phyloP scores from a whole-genome alignment of 2,113 vertebrate species.

The Microtus richardsoni region DNA sequence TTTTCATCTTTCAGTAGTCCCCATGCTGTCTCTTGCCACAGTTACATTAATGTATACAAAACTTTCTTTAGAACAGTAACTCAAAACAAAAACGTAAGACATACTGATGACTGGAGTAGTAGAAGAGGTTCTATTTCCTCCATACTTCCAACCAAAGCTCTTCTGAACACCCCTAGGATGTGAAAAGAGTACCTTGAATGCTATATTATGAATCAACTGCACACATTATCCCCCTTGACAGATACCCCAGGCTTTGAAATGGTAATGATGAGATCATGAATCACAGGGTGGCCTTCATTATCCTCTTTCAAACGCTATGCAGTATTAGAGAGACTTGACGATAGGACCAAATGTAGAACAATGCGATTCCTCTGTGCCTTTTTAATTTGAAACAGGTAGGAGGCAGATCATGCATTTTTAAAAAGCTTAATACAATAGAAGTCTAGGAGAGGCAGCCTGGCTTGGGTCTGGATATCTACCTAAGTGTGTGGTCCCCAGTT shows the following conservation, averaged over 20 bases:
- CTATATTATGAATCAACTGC: slow-evolving; percentile 36
- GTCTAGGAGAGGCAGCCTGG: not conserved
- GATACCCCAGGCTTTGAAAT: not conserved
- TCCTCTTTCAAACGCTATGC: slow-evolving; percentile 46
- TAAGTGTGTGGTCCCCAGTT: rapidly evolving
- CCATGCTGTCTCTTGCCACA: not conserved
- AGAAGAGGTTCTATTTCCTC: not conserved
- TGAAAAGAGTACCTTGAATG: slow-evolving; percentile 36
- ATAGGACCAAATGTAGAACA: slow-evolving; percentile 42
- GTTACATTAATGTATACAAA: not conserved
- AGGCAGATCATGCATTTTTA: slow-evolving; percentile 41
- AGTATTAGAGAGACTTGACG: slow-evolving; percentile 31
- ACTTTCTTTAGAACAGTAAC: not conserved
- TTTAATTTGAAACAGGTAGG: slow-evolving; percentile 59
- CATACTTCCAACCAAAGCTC: not conserved
- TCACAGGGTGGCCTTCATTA: slow-evolving; percentile 35
- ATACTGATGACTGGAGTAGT: not conserved
- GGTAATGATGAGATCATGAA: slow-evolving; percentile 34
- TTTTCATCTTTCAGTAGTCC: not conserved
- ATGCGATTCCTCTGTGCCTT: slow-evolving; percentile 10
- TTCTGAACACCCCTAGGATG: not conserved
- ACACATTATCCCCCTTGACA: slow-evolving; percentile 9
- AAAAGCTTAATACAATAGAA: slow-evolving; percentile 35
- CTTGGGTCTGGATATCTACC: not conserved
- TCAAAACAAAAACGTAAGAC: not conserved